Evolutionary conservation across 2,113 vertebrate genomes (phyloP).

Genomic region (Atrichornis clamosus): DNA sequence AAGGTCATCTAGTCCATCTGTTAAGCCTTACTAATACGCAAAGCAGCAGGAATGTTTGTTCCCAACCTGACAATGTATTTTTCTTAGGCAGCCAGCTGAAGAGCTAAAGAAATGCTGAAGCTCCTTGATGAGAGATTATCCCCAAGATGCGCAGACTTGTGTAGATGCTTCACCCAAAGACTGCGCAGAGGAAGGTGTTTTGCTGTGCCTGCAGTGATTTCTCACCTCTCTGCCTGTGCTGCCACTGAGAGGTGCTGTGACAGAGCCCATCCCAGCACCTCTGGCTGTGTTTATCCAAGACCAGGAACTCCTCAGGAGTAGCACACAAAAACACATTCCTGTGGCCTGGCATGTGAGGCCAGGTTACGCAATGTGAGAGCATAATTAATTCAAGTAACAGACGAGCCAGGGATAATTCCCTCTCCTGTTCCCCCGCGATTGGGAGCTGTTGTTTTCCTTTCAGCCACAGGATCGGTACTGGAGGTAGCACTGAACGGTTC

Average conservation of each 20-base stretch:
- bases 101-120: neutral
- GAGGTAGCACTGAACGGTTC: neutral
- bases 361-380: neutral
- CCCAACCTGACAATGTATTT: neutral
- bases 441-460: neutral
- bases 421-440: neutral
- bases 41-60: neutral
- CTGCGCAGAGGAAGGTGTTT: accelerated
- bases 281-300: neutral
- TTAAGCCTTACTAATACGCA: neutral
- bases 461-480: accelerated
- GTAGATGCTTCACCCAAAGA: neutral
- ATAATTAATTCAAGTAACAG: neutral
- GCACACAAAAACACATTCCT: conserved; percentile 23
- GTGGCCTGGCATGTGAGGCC: neutral
- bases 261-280: neutral
- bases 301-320: neutral
- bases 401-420: neutral
- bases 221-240: accelerated
- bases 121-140: neutral
- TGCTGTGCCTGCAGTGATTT: neutral
- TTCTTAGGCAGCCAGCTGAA: neutral
- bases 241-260: neutral
- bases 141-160: accelerated
- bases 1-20: neutral